Conservation (phyloP, 1,140 invertebrate species). For the Oryzaephilus surinamensis region DNA sequence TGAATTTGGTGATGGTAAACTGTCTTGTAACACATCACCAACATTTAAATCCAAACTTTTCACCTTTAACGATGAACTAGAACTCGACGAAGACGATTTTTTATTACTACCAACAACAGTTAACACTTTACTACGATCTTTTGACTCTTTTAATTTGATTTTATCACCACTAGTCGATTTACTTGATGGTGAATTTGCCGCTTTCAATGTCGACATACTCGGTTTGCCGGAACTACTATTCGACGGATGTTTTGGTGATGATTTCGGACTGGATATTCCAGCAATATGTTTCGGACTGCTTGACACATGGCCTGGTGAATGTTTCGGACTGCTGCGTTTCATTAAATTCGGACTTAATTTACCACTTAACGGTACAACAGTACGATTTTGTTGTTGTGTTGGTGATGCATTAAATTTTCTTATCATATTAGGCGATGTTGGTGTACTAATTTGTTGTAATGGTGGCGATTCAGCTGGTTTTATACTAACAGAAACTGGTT, state of each 20-base stretch:
- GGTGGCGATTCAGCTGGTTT: conserved; percentile 59
- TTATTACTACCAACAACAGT: conserved; percentile 28
- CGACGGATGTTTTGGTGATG: conserved; percentile 63
- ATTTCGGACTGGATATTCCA: conserved; percentile 50
- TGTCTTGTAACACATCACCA: conserved; percentile 20
- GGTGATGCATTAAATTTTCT: conserved; percentile 60
- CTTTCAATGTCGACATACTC: conserved; percentile 78
- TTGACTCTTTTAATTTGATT: conserved; percentile 37
- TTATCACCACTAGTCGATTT: conserved; percentile 39
- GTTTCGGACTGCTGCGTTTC: conserved; percentile 53
- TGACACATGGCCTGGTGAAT: conserved; percentile 56
- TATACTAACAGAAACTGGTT: conserved; percentile 61
- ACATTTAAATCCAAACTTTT: conserved; percentile 54
- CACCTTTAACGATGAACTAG: conserved; percentile 53
- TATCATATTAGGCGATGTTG: conserved; percentile 50
- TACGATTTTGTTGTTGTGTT: conserved; percentile 44
- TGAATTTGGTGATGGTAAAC: conserved; percentile 42
- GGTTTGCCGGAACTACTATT: conserved; percentile 57
- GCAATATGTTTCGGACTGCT: conserved; percentile 56
- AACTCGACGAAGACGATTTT: too few relatives aligned
- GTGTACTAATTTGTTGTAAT: conserved; percentile 39
- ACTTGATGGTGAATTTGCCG: conserved; percentile 50
- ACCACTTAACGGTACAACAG: conserved; percentile 35
- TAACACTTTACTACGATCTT: conserved; percentile 52
- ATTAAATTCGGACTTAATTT: conserved; percentile 48